phyloP scores from a whole-genome alignment of 2,888 invertebrate genomes.

The Eugnorisma glareosa region DNA sequence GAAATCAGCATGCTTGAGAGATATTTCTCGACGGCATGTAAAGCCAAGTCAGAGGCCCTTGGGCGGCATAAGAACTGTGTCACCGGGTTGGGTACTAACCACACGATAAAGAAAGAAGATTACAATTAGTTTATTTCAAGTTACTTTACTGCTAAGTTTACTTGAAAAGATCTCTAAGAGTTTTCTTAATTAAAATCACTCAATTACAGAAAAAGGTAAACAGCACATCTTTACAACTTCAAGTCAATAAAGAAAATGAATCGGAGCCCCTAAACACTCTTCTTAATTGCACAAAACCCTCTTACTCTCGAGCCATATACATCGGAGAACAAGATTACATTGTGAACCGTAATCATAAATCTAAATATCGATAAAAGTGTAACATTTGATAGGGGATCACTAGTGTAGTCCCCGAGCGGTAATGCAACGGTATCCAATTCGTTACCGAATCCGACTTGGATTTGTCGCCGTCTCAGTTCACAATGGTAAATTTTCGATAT shows the following conservation, averaged over 20 bases:
- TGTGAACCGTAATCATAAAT: constrained; percentile 62
- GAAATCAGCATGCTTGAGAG: too few species aligned
- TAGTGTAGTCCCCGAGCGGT: constrained; percentile 72
- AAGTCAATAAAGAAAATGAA: constrained; percentile 31
- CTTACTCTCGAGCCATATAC: constrained; percentile 22
- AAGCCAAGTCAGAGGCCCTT: too few species aligned
- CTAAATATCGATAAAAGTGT: constrained; percentile 68
- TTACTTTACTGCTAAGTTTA: neutral
- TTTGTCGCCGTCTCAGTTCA: constrained; percentile 82
- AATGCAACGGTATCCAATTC: constrained; percentile 86
- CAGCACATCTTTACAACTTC: constrained; percentile 3
- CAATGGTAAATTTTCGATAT: constrained; percentile 76
- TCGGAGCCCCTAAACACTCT: constrained; percentile 23
- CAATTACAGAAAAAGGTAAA: constrained; percentile 6
- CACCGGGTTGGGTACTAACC: too few species aligned
- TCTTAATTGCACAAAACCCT: constrained; percentile 43
- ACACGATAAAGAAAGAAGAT: too few species aligned
- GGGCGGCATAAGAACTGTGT: too few species aligned
- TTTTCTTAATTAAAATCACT: constrained; percentile 20
- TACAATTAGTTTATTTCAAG: neutral
- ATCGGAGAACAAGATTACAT: constrained; percentile 51
- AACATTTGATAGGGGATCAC: constrained; percentile 67
- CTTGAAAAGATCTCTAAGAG: neutral
- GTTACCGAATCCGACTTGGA: constrained; percentile 83
- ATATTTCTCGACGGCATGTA: too few species aligned